These are phyloP conservation scores for Prorops nasuta DNA, from an alignment of 1,140 invertebrate genomes.

Conservation along the genomic window DNA sequence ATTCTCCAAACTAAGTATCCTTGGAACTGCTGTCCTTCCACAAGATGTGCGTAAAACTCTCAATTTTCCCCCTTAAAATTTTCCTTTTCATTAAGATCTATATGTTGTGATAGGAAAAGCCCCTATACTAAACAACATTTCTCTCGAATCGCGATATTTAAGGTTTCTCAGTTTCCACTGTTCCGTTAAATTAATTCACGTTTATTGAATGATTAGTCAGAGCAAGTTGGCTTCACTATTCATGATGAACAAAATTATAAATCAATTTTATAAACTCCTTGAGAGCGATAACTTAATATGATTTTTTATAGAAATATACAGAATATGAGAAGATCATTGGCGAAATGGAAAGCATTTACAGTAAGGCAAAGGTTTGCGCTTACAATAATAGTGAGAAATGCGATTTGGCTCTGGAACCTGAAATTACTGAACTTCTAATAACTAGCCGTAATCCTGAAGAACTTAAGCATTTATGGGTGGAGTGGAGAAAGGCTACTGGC, in stretches of 20 bases:
- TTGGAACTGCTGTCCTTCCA: slow-evolving; percentile 69
- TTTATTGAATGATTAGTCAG: too few species aligned
- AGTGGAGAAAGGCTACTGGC: slow-evolving; percentile 73
- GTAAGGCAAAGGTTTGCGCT: slow-evolving; percentile 75
- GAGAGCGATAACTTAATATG: neutral
- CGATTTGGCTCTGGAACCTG: slow-evolving; percentile 67
- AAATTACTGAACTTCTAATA: too few species aligned
- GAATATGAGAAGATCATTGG: slow-evolving; percentile 64
- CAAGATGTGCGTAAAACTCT: slow-evolving; percentile 58
- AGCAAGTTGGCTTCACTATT: too few species aligned
- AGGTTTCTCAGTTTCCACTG: too few species aligned
- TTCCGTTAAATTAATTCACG: too few species aligned
- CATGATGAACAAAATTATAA: too few species aligned
- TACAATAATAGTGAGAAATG: slow-evolving; percentile 66
- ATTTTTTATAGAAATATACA: slow-evolving; percentile 51
- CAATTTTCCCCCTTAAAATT: too few species aligned
- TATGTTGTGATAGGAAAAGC: too few species aligned
- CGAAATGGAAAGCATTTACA: slow-evolving; percentile 75
- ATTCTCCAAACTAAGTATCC: slow-evolving; percentile 64
- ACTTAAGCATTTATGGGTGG: slow-evolving; percentile 71
- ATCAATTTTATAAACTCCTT: too few species aligned
- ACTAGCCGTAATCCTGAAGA: slow-evolving; percentile 70
- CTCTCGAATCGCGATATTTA: too few species aligned
- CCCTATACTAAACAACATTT: too few species aligned
- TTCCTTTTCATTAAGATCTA: too few species aligned